A percentile compares a stretch with the other conserved stretches of the same genome.
These are phyloP conservation scores for Dryobates pubescens DNA, from an alignment of 2,797 vertebrate species.

Conservation along the genomic window DNA sequence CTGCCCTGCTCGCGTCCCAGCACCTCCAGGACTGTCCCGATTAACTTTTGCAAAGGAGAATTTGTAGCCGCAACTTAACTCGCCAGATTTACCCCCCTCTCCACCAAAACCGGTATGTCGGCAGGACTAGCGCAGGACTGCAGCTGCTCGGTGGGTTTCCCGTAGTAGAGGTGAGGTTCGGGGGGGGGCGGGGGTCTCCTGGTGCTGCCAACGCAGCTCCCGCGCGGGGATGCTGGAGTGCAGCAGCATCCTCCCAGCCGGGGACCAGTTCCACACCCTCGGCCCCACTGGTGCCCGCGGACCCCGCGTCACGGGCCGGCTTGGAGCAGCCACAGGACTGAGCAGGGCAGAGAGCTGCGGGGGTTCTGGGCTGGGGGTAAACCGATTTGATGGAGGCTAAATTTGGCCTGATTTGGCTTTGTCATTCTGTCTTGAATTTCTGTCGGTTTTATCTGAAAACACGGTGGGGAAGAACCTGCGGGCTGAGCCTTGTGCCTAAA, in stretches of 20 bases:
- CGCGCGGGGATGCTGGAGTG: background rate
- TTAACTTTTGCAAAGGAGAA: background rate
- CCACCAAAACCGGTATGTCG: too few species aligned
- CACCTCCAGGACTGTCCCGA: background rate
- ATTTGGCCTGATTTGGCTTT: background rate
- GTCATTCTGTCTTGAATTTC: background rate
- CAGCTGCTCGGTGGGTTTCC: background rate
- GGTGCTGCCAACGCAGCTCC: background rate
- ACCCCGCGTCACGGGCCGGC: background rate
- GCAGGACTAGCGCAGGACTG: background rate
- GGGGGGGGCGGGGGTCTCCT: background rate
- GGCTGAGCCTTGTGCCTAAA: background rate
- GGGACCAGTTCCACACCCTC: background rate
- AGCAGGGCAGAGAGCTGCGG: background rate
- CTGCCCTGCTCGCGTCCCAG: background rate
- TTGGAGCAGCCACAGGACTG: background rate
- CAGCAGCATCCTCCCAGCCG: background rate
- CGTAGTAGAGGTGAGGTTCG: background rate
- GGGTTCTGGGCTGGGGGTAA: background rate
- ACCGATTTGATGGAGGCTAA: background rate
- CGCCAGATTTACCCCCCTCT: accelerated
- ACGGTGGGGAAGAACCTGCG: background rate
- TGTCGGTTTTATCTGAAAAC: background rate
- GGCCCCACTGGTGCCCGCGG: background rate
- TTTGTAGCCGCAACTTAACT: background rate